Conservation (phyloP, 2,113 vertebrate genomes). For the Callocephalon fimbriatum region DNA sequence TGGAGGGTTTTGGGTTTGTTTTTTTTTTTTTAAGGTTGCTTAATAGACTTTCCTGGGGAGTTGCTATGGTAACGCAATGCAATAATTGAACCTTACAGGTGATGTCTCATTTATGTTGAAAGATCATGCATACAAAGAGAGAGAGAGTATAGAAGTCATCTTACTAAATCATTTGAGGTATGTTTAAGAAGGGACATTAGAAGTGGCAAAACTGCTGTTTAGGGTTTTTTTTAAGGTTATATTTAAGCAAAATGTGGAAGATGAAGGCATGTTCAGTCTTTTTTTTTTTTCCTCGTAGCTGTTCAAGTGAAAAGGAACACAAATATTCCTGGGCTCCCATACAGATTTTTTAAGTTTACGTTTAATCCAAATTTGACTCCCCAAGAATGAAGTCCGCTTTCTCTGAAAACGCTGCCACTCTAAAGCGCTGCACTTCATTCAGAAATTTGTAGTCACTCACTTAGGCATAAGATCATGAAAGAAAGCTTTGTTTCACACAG, state of each 20-base stretch:
- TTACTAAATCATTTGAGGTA: neutral
- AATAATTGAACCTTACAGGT: slow-evolving; percentile 25
- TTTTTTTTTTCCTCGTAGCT: neutral
- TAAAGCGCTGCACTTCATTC: neutral
- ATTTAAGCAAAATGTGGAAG: neutral
- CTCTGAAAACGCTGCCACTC: neutral
- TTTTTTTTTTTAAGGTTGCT: neutral
- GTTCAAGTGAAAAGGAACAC: neutral
- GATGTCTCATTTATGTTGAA: neutral
- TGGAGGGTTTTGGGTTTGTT: neutral
- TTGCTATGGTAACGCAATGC: slow-evolving; percentile 30
- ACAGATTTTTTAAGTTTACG: neutral
- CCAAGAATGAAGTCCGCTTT: neutral
- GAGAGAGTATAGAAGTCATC: neutral
- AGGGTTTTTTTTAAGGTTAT: rapidly evolving
- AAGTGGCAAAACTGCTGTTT: neutral
- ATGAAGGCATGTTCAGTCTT: neutral
- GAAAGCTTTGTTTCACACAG: neutral
- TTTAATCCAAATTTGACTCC: neutral
- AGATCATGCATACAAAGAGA: neutral
- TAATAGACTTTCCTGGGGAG: neutral
- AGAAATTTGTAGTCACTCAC: neutral
- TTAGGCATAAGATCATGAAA: neutral
- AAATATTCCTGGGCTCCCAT: neutral
- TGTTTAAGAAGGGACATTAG: neutral